A percentile compares a stretch with the other conserved stretches of the same genome.
Conservation (phyloP, 92 coral and sea anemone species). For the Zoanthus sansibaricus region DNA sequence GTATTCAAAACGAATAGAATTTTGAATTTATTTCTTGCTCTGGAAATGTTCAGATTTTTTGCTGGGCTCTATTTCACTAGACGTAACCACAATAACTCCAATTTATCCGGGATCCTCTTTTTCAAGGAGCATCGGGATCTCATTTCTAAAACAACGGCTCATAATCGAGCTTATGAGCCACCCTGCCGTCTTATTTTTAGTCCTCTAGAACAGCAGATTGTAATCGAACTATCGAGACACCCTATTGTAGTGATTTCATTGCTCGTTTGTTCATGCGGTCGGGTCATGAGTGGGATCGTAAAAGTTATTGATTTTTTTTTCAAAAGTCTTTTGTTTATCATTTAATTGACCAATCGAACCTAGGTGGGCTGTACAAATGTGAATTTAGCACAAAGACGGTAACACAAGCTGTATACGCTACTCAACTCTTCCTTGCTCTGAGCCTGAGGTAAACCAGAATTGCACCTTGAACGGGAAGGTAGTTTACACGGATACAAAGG, state of each 20-base stretch:
- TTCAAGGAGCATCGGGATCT: slow-evolving; percentile 29
- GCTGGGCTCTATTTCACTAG: slow-evolving; percentile 5
- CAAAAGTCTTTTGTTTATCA: too few relatives aligned
- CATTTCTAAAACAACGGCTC: slow-evolving; percentile 35
- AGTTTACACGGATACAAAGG: slow-evolving; percentile 19
- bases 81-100: neutral
- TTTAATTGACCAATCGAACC: neutral
- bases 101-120: neutral
- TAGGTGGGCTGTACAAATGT: slow-evolving; percentile 32
- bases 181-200: neutral
- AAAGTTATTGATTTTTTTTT: neutral
- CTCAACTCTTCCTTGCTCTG: slow-evolving; percentile 33
- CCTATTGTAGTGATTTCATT: neutral
- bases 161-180: slow-evolving; percentile 21
- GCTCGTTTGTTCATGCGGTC: neutral
- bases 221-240: neutral
- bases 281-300: neutral
- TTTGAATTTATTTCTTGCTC: neutral
- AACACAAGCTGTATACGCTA: slow-evolving; percentile 46
- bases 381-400: slow-evolving; percentile 51
- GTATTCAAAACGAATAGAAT: neutral
- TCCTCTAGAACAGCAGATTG: neutral
- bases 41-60: slow-evolving; percentile 8
- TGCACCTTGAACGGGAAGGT: slow-evolving; percentile 40
- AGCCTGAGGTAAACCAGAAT: slow-evolving; percentile 13